Conservation (phyloP, 1,140 invertebrate species). For the Drosophila funebris region DNA sequence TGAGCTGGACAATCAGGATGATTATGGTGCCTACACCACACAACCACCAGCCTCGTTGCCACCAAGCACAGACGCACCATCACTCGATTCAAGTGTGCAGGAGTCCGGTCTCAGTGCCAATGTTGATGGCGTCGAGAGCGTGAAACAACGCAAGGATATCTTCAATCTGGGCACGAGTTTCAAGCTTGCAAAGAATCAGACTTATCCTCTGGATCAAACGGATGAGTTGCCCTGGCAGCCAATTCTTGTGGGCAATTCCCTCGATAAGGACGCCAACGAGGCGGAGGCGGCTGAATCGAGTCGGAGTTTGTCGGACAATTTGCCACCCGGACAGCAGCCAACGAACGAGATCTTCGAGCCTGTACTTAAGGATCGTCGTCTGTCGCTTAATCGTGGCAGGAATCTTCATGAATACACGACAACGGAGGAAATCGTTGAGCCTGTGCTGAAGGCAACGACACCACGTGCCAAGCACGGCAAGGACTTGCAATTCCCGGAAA, state of each 20-base stretch:
- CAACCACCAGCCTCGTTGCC: slow-evolving; percentile 30
- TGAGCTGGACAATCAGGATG: slow-evolving; percentile 85
- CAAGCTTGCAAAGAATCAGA: slow-evolving; percentile 69
- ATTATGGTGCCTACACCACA: slow-evolving; percentile 73
- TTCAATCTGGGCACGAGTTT: slow-evolving; percentile 79
- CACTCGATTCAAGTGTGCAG: slow-evolving; percentile 68
- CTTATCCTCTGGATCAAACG: slow-evolving; percentile 64
- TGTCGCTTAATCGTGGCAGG: slow-evolving; percentile 56
- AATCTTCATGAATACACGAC: slow-evolving; percentile 78
- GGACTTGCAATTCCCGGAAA: slow-evolving; percentile 62
- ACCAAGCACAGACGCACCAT: slow-evolving; percentile 23
- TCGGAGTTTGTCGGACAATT: slow-evolving; percentile 85
- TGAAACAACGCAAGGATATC: slow-evolving; percentile 76
- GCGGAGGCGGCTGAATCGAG: slow-evolving; percentile 85
- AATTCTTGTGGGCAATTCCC: slow-evolving; percentile 83
- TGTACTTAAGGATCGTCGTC: slow-evolving; percentile 65
- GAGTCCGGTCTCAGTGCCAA: slow-evolving; percentile 53
- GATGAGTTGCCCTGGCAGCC: slow-evolving; percentile 84
- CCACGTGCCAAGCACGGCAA: slow-evolving; percentile 84
- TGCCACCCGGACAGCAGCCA: slow-evolving; percentile 47
- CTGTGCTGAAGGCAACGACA: slow-evolving; percentile 87
- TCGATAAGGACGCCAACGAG: slow-evolving; percentile 84
- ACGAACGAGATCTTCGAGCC: slow-evolving; percentile 83
- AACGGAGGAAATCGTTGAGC: slow-evolving; percentile 88
- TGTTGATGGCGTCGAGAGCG: slow-evolving; percentile 70